Percentiles rank a stretch among this genome's conserved stretches.
phyloP scores from a whole-genome alignment of 2,888 invertebrate species.

The Ethmia dodecea region DNA sequence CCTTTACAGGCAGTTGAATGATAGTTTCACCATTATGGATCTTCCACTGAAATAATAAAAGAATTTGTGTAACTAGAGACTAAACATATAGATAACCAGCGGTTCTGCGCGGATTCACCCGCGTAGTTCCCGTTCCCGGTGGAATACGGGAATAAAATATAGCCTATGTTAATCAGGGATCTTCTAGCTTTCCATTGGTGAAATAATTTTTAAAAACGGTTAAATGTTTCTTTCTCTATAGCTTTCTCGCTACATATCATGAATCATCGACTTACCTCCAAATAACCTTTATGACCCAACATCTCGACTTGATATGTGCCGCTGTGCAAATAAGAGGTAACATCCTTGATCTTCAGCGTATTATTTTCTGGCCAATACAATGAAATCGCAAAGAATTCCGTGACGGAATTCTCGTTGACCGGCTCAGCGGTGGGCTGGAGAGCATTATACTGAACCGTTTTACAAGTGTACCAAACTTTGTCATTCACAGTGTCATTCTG shows the following conservation, averaged over 20 bases:
- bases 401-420: conserved; percentile 26
- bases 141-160: no score
- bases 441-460: conserved; percentile 34
- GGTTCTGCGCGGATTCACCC: no score
- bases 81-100: background rate
- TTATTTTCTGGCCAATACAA: conserved; percentile 83
- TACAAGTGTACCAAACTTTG: conserved; percentile 85
- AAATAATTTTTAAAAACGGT: no score
- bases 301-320: conserved; percentile 37
- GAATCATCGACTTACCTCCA: conserved; percentile 6
- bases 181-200: no score
- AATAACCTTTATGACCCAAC: conserved; percentile 37
- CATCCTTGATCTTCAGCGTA: conserved; percentile 47
- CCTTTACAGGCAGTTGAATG: conserved; percentile 48
- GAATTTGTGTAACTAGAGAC: background rate
- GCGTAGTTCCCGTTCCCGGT: no score
- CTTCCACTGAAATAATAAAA: conserved; percentile 59
- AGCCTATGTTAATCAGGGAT: no score
- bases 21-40: conserved; percentile 16
- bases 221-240: no score
- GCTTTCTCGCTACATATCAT: no score
- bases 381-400: conserved; percentile 81
- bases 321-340: conserved; percentile 34
- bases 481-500: conserved; percentile 89
- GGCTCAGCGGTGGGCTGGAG: conserved; percentile 33